Conservation (phyloP, 2,113 vertebrate species). For the Reinhardtius hippoglossoides region DNA sequence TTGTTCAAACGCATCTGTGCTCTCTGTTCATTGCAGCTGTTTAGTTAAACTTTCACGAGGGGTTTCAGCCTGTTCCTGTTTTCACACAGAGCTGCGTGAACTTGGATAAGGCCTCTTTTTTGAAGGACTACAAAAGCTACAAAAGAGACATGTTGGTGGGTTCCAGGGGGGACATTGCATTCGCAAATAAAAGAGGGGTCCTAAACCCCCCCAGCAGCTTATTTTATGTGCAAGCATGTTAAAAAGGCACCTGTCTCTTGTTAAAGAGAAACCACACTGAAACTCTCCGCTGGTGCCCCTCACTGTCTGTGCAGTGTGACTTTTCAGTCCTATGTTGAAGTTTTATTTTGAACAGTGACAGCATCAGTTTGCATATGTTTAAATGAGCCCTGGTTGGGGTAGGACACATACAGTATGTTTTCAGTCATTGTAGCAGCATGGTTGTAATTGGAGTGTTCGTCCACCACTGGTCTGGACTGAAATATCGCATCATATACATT, state of each 20-base stretch:
- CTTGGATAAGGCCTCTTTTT: slow-evolving; percentile 49
- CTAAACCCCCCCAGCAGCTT: slow-evolving; percentile 45
- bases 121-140: slow-evolving; percentile 27
- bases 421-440: too few relatives aligned
- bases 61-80: neutral
- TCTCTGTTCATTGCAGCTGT: neutral
- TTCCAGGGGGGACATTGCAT: slow-evolving; percentile 14
- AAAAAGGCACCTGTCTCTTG: slow-evolving; percentile 72
- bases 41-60: neutral
- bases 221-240: slow-evolving; percentile 33
- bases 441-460: too few relatives aligned
- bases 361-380: neutral
- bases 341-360: slow-evolving; percentile 1
- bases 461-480: too few relatives aligned
- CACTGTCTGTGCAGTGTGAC: neutral
- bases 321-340: neutral
- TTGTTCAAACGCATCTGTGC: neutral
- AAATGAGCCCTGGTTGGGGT: neutral
- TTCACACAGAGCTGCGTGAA: neutral
- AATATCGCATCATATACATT: too few relatives aligned
- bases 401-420: neutral
- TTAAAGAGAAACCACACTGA: slow-evolving; percentile 49
- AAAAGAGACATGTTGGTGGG: slow-evolving; percentile 21
- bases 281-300: slow-evolving; percentile 7
- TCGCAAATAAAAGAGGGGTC: slow-evolving; percentile 62